Percentiles rank a stretch among this genome's conserved stretches.
Evolutionary conservation across 1,140 invertebrate genomes (phyloP).

Genomic region (Zaprionus gabonicus): DNA sequence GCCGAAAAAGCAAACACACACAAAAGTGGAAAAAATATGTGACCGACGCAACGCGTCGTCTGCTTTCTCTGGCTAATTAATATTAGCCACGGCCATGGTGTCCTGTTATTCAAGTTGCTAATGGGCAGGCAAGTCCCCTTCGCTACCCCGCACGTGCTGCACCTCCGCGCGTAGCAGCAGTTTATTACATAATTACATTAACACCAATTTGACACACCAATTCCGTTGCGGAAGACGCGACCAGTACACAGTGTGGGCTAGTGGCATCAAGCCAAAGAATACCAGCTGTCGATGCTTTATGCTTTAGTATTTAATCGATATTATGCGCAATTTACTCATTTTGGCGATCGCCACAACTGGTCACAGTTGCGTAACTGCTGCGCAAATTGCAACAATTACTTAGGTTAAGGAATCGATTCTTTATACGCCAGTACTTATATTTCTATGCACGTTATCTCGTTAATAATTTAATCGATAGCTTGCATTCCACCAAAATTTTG

Average conservation of each 20-base stretch:
- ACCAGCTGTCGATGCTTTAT: not conserved
- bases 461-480: too few species aligned
- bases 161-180: conserved; percentile 39
- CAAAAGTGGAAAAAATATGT: not conserved
- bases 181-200: conserved; percentile 81
- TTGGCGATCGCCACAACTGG: too few species aligned
- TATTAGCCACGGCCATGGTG: conserved; percentile 73
- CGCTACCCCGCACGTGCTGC: conserved; percentile 32
- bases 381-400: too few species aligned
- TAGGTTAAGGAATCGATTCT: too few species aligned
- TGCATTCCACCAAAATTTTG: not conserved
- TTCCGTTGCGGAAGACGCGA: conserved; percentile 4
- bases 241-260: not conserved
- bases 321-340: too few species aligned
- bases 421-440: too few species aligned
- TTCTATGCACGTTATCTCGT: too few species aligned
- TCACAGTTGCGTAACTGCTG: too few species aligned
- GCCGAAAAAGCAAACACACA: conserved; percentile 32
- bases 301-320: not conserved
- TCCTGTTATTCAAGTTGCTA: conserved; percentile 55
- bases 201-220: conserved; percentile 56
- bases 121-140: conserved; percentile 13
- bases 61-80: conserved; percentile 62
- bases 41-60: not conserved
- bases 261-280: not conserved